Evolutionary conservation across 2,888 invertebrate genomes (phyloP).

Genomic region (Eupithecia exiguata): DNA sequence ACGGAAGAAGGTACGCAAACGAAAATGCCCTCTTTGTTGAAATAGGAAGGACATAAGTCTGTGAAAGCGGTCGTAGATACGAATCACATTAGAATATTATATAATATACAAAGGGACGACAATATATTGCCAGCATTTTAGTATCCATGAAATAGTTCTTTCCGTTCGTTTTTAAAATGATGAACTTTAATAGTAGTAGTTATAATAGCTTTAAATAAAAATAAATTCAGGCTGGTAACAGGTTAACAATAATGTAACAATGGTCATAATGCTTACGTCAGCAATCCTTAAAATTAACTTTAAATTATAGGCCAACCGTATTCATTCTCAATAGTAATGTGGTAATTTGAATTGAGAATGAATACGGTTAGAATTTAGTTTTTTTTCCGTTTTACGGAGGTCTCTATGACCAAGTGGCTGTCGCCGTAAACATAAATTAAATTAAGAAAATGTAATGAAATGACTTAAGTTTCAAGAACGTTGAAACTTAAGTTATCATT

Average conservation of each 20-base stretch:
- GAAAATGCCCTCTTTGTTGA: conserved; percentile 29
- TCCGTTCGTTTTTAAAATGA: too few relatives aligned
- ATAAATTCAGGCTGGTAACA: too few relatives aligned
- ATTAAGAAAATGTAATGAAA: too few relatives aligned
- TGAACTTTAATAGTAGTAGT: too few relatives aligned
- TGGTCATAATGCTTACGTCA: not conserved
- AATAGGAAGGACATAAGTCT: conserved; percentile 24
- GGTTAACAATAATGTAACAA: not conserved
- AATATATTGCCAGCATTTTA: not conserved
- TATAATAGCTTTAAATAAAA: too few relatives aligned
- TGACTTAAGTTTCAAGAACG: not conserved
- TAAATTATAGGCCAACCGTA: not conserved
- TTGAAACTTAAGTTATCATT: not conserved
- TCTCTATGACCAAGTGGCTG: too few relatives aligned
- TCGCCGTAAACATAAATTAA: too few relatives aligned
- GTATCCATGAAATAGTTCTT: not conserved
- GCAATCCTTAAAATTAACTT: not conserved
- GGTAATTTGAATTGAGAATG: not conserved
- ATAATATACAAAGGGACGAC: too few relatives aligned
- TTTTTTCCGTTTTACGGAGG: too few relatives aligned
- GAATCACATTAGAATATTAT: conserved; percentile 15
- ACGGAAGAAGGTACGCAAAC: conserved; percentile 23
- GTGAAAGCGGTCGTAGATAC: not conserved
- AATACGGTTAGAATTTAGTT: not conserved
- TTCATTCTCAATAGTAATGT: too few relatives aligned